These are phyloP conservation scores for Naja naja DNA, from an alignment of 2,113 vertebrate species.

Conservation along the genomic window DNA sequence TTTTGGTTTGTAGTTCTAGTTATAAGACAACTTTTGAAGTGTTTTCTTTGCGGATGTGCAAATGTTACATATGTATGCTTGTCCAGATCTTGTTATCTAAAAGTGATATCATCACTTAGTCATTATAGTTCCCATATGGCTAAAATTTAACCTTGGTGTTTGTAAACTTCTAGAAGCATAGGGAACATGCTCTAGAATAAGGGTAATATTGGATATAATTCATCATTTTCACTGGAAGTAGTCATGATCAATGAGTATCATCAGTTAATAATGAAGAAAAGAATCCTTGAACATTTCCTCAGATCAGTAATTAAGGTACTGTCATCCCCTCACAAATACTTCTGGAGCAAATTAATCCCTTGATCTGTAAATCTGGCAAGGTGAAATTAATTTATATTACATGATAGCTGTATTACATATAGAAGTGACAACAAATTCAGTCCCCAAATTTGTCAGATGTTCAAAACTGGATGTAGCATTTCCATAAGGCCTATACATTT, in stretches of 20 bases:
- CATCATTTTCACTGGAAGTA: background rate
- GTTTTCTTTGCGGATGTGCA: background rate
- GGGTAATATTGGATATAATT: background rate
- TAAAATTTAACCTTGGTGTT: background rate
- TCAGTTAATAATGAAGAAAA: background rate
- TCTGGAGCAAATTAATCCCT: background rate
- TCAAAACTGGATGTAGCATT: background rate
- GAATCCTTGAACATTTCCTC: background rate
- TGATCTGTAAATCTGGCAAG: background rate
- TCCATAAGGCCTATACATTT: background rate
- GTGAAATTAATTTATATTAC: background rate
- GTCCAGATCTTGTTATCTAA: background rate
- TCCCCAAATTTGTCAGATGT: background rate
- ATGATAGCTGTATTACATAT: background rate
- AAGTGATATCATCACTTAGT: background rate
- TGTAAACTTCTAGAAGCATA: background rate
- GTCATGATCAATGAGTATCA: background rate
- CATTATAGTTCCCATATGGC: background rate
- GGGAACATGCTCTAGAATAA: background rate
- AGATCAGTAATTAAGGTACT: background rate
- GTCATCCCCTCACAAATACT: background rate
- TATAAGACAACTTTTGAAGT: background rate
- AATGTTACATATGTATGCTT: background rate
- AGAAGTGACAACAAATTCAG: background rate
- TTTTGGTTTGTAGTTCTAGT: background rate